A percentile compares a stretch with the other conserved stretches of the same genome.
phyloP scores from a whole-genome alignment of 2,797 vertebrate species.

The Brachyrhaphis roseni region DNA sequence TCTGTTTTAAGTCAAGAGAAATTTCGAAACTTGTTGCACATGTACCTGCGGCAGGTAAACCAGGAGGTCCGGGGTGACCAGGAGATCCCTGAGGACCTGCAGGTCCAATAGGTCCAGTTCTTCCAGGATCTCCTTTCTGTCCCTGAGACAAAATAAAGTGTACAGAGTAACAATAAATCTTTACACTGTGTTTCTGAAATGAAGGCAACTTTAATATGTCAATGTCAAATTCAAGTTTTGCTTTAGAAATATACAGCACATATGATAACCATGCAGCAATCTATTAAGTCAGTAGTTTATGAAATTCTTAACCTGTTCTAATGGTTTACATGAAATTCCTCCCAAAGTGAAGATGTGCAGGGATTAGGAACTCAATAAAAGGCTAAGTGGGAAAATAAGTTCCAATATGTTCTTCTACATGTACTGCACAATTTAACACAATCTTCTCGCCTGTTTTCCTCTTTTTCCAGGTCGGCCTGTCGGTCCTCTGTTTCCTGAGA shows the following conservation, averaged over 20 bases:
- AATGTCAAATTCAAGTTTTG: neutral
- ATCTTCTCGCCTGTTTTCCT: slow-evolving; percentile 90
- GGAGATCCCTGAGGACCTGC: slow-evolving; percentile 88
- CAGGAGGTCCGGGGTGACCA: slow-evolving; percentile 91
- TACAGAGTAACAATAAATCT: neutral
- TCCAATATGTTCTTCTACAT: neutral
- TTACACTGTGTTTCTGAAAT: neutral
- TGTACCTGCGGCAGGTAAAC: slow-evolving; percentile 86
- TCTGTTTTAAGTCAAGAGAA: neutral
- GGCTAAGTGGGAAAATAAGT: neutral
- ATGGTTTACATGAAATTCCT: neutral
- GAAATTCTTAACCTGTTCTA: neutral
- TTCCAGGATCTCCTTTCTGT: slow-evolving; percentile 88
- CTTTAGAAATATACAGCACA: neutral
- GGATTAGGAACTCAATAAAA: neutral
- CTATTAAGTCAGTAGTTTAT: neutral
- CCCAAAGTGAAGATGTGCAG: neutral
- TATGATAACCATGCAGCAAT: neutral
- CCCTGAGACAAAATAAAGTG: slow-evolving; percentile 79
- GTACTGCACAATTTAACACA: neutral
- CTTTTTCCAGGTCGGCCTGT: slow-evolving; percentile 96
- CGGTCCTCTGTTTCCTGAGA: slow-evolving; percentile 92
- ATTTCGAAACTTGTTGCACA: neutral
- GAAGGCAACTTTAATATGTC: neutral
- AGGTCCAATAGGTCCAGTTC: slow-evolving; percentile 86